Evolutionary conservation across 2,888 invertebrate genomes (phyloP).

Genomic region (Eucera pruinosa): DNA sequence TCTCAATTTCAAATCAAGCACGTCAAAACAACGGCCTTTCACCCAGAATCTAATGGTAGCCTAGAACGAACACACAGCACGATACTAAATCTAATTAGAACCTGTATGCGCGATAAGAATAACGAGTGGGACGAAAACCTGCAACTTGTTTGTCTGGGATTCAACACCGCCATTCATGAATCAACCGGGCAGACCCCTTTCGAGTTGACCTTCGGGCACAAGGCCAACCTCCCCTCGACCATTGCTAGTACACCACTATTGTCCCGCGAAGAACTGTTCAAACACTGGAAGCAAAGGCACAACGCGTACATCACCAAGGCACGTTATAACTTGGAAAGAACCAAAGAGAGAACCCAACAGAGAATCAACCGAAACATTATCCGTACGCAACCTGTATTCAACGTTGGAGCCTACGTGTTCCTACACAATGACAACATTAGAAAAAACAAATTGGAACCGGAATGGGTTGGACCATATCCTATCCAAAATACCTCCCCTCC

Average conservation of each 20-base stretch:
- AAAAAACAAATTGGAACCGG: neutral
- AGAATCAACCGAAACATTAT: neutral
- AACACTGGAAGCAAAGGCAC: neutral
- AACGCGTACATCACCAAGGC: neutral
- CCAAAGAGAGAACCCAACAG: neutral
- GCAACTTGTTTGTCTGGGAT: slow-evolving; percentile 16
- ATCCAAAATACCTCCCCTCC: neutral
- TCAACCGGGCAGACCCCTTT: slow-evolving; percentile 9
- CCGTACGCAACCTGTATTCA: slow-evolving; percentile 1
- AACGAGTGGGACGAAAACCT: neutral
- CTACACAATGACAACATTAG: neutral
- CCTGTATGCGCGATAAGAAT: too few species aligned
- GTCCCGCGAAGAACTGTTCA: neutral
- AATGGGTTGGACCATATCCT: neutral
- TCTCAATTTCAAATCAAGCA: slow-evolving; percentile 8
- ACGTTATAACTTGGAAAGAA: too few species aligned
- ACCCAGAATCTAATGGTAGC: too few species aligned
- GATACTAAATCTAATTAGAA: too few species aligned
- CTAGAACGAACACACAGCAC: too few species aligned
- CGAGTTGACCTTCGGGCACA: slow-evolving; percentile 3
- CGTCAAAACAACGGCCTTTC: too few species aligned
- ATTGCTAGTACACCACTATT: neutral
- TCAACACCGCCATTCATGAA: slow-evolving; percentile 15
- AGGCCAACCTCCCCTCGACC: slow-evolving; percentile 14
- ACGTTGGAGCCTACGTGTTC: neutral